Evolutionary conservation across 2,113 vertebrate species (phyloP).

Genomic region (Caranx melampygus): DNA sequence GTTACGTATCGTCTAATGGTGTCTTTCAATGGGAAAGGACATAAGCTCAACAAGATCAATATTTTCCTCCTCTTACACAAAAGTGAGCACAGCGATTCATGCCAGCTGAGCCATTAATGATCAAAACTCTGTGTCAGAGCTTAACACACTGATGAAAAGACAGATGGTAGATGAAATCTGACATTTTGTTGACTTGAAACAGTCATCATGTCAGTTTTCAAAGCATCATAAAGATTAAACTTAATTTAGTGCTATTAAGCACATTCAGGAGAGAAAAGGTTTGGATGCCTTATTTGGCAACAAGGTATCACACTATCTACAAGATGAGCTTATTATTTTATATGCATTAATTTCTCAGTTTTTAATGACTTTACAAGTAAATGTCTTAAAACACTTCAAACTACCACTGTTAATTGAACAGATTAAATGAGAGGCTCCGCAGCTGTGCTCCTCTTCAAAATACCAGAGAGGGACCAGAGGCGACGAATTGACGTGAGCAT

Average conservation of each 20-base stretch:
- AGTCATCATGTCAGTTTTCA: neutral
- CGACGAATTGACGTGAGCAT: conserved; percentile 41
- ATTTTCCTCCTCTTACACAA: neutral
- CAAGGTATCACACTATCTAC: neutral
- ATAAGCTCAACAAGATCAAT: neutral
- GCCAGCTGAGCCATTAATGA: neutral
- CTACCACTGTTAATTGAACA: conserved; percentile 2
- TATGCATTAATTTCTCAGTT: neutral
- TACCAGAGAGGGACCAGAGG: conserved; percentile 55
- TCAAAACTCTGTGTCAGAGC: neutral
- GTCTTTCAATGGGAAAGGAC: neutral
- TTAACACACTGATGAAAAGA: neutral
- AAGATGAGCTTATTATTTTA: neutral
- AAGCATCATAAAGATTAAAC: neutral
- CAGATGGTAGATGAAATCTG: neutral
- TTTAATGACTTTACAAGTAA: neutral
- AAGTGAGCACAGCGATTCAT: neutral
- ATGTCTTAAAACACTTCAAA: neutral
- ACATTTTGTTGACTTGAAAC: neutral
- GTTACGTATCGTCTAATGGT: neutral
- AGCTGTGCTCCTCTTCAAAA: conserved; percentile 67
- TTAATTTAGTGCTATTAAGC: neutral
- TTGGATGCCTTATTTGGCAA: neutral
- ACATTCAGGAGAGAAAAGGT: neutral
- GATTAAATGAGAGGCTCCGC: conserved; percentile 7